Evolutionary conservation across 2,888 invertebrate genomes (phyloP), one percentile per base, ranked within the genome.

Genomic region (Mermis nigrescens): DNA sequence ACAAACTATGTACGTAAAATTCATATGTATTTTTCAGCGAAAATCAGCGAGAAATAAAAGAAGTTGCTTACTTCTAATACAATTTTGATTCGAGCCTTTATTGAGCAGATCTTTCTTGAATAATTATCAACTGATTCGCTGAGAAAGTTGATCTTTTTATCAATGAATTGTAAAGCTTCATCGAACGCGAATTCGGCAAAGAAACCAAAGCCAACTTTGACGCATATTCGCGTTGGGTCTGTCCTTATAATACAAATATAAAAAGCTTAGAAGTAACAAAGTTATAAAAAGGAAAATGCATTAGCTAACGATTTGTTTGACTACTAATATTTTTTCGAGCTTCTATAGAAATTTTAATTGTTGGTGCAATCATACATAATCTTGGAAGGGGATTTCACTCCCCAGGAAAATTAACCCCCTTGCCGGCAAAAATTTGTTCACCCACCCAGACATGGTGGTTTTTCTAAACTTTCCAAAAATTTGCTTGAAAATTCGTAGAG

Each of bases 41-140:
- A n/a, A n/a, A n/a, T n/a, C n/a, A n/a, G n/a, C n/a, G n/a, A n/a
- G n/a, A n/a, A n/a, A n/a, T n/a, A n/a, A n/a, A n/a, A n/a, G n/a
- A n/a, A n/a, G n/a, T n/a, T 54, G 32, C 46, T 22, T 7, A 82
- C 82, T 70, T 85, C 77, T 26, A 86, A 74, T 65, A 84, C 82
- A 61, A 86, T 72, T 71, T 85, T 86, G 55, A 88, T 85, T 67
- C 85, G 82, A 0, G 84, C 82, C 66, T 84, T 84, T 0, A 83
- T 83, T 65, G 80, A 79, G 0, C 82, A 79, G 63, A 83, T 81
- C 69, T 83, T 81, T 32, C 80, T 79, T 2, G 80, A 77, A 1
- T 85, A 70, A 62, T 81, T 79, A 24, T 79, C 78, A 0, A 81
- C 78, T 66, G 82, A 80, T 24, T 77, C 76, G 65, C 82, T 82